Conservation (phyloP, 1,140 invertebrate genomes). For the Ceratina calcarata region DNA sequence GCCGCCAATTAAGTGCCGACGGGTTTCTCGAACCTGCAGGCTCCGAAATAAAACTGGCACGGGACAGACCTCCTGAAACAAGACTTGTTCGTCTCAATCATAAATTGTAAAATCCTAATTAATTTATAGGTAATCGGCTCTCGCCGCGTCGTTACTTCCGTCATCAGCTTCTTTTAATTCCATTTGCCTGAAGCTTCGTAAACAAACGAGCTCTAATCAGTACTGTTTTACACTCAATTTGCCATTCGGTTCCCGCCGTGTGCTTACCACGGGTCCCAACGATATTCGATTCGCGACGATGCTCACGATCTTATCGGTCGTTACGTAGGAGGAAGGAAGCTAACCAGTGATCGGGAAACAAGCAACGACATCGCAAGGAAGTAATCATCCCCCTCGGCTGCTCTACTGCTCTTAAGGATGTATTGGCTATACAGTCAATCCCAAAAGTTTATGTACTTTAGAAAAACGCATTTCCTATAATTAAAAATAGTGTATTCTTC, state of each 20-base stretch:
- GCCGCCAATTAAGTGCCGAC: neutral
- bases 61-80: neutral
- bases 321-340: constrained; percentile 42
- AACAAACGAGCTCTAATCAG: neutral
- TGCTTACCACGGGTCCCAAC: constrained; percentile 19
- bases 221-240: constrained; percentile 35
- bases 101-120: neutral
- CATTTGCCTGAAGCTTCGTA: neutral
- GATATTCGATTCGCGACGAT: constrained; percentile 53
- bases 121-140: too few relatives aligned
- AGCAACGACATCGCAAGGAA: constrained; percentile 49
- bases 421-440: too few relatives aligned
- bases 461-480: too few relatives aligned
- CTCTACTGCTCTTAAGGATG: constrained; percentile 37
- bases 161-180: neutral
- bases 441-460: too few relatives aligned
- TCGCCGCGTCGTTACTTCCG: too few relatives aligned
- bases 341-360: constrained; percentile 42
- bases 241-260: neutral
- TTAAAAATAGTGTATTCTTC: too few relatives aligned
- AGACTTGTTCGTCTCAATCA: neutral
- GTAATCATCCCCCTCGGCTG: constrained; percentile 46
- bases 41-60: neutral
- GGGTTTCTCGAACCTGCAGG: neutral
- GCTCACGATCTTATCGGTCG: constrained; percentile 59